Evolutionary conservation across 2,888 invertebrate species (phyloP).

Genomic region (Drosophila cognata): DNA sequence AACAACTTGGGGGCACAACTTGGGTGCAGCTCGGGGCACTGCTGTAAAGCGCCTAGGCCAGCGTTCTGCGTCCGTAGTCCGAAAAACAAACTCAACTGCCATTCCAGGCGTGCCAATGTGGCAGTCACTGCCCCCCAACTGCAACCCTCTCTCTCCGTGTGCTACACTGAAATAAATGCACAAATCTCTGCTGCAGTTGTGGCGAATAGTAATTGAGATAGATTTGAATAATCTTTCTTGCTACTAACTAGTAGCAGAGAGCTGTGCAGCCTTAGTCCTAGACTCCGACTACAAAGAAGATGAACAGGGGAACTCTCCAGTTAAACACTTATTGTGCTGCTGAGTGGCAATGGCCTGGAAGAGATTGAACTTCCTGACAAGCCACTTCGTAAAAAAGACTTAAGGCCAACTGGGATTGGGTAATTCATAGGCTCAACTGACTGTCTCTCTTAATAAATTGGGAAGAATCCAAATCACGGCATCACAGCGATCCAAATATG

Average conservation of each 20-base stretch:
- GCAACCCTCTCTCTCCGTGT: not conserved
- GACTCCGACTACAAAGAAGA: not conserved
- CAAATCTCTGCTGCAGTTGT: not conserved
- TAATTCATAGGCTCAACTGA: not conserved
- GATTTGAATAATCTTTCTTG: not conserved
- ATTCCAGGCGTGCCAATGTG: slow-evolving; percentile 59
- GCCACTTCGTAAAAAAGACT: not conserved
- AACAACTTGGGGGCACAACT: slow-evolving; percentile 5
- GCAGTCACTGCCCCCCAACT: slow-evolving; percentile 2
- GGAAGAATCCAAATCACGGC: no score
- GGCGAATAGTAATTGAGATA: not conserved
- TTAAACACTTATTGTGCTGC: not conserved
- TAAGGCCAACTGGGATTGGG: not conserved
- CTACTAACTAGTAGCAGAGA: not conserved
- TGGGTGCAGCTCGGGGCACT: slow-evolving; percentile 8
- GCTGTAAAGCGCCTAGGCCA: slow-evolving; percentile 40
- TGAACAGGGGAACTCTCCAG: not conserved
- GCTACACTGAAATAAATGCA: slow-evolving; percentile 2
- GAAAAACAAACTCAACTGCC: slow-evolving; percentile 62
- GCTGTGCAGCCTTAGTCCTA: no score
- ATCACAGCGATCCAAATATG: no score
- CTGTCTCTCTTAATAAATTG: no score
- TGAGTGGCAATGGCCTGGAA: not conserved
- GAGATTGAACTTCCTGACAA: no score
- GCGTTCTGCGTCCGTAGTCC: slow-evolving; percentile 44